Conservation (phyloP, 1,140 invertebrate genomes). For the Cotesia glomerata region DNA sequence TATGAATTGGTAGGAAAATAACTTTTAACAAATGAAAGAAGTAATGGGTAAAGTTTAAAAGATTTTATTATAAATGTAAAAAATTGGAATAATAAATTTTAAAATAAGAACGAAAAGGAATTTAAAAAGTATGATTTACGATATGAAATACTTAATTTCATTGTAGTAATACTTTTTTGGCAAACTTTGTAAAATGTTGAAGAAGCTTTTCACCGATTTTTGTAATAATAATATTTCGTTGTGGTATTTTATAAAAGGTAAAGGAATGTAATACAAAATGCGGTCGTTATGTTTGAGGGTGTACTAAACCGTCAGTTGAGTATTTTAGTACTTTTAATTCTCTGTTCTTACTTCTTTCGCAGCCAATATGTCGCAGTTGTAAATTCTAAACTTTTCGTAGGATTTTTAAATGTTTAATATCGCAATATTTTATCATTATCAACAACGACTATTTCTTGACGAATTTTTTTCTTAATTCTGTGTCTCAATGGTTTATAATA, state of each 20-base stretch:
- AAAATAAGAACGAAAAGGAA: too few species aligned
- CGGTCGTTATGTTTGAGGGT: constrained; percentile 5
- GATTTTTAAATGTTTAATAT: not conserved
- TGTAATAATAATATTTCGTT: constrained; percentile 2
- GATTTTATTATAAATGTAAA: too few species aligned
- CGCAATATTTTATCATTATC: not conserved
- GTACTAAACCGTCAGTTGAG: constrained; percentile 46
- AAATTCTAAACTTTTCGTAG: constrained; percentile 51
- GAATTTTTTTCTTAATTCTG: too few species aligned
- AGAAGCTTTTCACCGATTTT: constrained; percentile 19
- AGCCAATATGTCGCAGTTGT: constrained; percentile 58
- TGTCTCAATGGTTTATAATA: too few species aligned
- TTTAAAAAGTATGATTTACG: too few species aligned
- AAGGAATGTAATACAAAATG: not conserved
- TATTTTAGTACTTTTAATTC: constrained; percentile 61
- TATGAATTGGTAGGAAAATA: too few species aligned
- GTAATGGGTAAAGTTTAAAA: too few species aligned
- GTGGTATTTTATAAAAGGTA: constrained; percentile 3
- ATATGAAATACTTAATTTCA: constrained; percentile 6
- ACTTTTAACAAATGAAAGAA: too few species aligned
- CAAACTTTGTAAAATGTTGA: constrained; percentile 25
- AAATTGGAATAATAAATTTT: too few species aligned
- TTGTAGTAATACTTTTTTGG: constrained; percentile 5
- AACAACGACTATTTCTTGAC: too few species aligned
- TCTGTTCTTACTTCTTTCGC: constrained; percentile 48